Conservation (phyloP, 2,797 vertebrate species). For the Podarcis lilfordi region DNA sequence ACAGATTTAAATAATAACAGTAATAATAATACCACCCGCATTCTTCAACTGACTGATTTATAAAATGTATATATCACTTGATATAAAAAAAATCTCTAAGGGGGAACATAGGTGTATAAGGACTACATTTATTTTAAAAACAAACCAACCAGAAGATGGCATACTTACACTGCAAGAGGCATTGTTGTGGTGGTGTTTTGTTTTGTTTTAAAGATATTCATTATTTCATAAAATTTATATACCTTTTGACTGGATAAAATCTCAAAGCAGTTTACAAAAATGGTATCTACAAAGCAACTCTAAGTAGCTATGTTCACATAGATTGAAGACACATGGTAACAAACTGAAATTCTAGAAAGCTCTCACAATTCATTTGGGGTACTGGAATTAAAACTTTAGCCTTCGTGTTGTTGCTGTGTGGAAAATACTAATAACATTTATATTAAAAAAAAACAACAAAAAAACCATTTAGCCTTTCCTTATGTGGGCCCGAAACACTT, state of each 20-base stretch:
- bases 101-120: background rate
- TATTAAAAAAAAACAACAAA: too few species aligned
- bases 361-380: background rate
- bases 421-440: too few species aligned
- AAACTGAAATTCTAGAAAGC: background rate
- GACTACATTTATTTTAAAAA: accelerated
- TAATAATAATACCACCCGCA: background rate
- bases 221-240: too few species aligned
- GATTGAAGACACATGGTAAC: background rate
- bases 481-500: background rate
- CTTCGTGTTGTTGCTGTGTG: background rate
- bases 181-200: background rate
- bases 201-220: too few species aligned
- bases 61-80: too few species aligned
- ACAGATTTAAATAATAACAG: too few species aligned
- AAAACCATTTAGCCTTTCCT: background rate
- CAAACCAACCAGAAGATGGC: background rate
- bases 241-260: too few species aligned
- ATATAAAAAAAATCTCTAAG: too few species aligned
- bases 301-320: background rate
- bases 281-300: background rate
- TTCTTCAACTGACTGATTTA: background rate
- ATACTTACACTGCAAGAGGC: background rate
- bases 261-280: background rate
- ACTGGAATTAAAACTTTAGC: background rate